A percentile compares a stretch with the other conserved stretches of the same genome.
phyloP scores from a whole-genome alignment of 2,797 vertebrate species.

The Coregonus sp. region DNA sequence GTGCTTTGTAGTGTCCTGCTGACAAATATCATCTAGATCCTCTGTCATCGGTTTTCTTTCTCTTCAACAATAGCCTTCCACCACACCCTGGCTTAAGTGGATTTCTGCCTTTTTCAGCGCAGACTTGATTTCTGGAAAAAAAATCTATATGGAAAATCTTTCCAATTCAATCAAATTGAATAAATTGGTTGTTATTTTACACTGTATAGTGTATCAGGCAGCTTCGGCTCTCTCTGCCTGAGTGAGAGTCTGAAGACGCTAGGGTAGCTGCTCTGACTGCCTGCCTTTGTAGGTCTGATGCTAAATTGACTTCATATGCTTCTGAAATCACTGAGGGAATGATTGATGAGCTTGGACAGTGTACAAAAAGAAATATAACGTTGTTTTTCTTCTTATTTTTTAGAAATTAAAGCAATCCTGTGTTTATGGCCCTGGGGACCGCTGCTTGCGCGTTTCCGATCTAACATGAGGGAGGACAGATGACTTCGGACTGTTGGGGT shows the following conservation, averaged over 20 bases:
- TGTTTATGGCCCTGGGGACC: neutral
- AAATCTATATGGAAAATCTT: neutral
- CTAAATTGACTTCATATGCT: conserved; percentile 51
- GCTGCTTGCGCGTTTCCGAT: neutral
- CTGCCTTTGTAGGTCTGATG: conserved; percentile 28
- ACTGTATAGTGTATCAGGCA: neutral
- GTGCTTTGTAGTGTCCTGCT: neutral
- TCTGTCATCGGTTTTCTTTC: conserved; percentile 28
- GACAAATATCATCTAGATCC: conserved; percentile 34
- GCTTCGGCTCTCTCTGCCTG: neutral
- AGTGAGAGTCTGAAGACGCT: conserved; percentile 11
- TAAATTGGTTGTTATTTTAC: neutral
- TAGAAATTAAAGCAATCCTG: neutral
- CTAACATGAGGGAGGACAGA: neutral
- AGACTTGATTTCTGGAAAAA: neutral
- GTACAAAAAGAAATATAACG: conserved; percentile 7
- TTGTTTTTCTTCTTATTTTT: neutral
- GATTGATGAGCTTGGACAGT: conserved; percentile 47
- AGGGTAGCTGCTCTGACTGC: conserved; percentile 25
- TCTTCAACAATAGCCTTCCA: neutral
- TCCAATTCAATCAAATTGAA: neutral
- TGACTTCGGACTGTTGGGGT: neutral
- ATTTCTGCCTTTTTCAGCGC: neutral
- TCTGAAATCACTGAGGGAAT: conserved; percentile 45
- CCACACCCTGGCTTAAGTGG: neutral